Evolutionary conservation across 2,797 vertebrate species (phyloP), one percentile per base, ranked within the genome.

Genomic region (Cirrhinus molitorella): DNA sequence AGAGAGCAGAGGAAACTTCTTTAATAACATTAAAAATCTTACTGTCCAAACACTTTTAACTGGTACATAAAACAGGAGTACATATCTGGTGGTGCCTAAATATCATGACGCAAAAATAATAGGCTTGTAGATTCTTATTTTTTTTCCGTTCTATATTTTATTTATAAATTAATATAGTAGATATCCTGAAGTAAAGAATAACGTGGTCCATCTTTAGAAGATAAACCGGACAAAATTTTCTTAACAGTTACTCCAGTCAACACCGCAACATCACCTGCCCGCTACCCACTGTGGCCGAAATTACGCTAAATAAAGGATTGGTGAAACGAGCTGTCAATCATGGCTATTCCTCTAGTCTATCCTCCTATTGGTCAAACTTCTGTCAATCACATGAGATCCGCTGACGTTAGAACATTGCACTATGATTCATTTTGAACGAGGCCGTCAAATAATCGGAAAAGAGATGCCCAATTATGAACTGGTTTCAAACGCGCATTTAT

Each of bases 301-400:
- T 31, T 43, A 13, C 59, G 47, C 25, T 12, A 51, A 83, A 34
- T 21, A 59, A 17, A 3, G 8, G 68, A 83, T 68, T 81, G 85
- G 84, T 71, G 31, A 28, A 74, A 2, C 3, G 3, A 68, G 49
- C 78, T 47, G 80, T 83, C 79, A 86, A 23, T 85, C 77, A 61
- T 10, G 19, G 1, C 2, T 14, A n/a, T 23, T 13, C 21, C 16
- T 67, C 51, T 25, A 6, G 45, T 73, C 17, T 31, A 3, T 43
- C 5, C 21, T 86, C 57, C 34, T 63, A 87, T 89, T 89, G 88
- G 86, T 51, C 23, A n/a, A 12, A 21, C n/a, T 0, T 1, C 19
- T 80, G 88, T 85, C 88, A 85, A 75, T 87, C 88, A 71, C 12
- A 53, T 2, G 9, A n/a, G 31, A 16, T 28, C 25, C 6, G 14